Evolutionary conservation across 1,140 invertebrate genomes (phyloP), one percentile per base, ranked within the genome.

Genomic region (Tetragnatha versicolor): DNA sequence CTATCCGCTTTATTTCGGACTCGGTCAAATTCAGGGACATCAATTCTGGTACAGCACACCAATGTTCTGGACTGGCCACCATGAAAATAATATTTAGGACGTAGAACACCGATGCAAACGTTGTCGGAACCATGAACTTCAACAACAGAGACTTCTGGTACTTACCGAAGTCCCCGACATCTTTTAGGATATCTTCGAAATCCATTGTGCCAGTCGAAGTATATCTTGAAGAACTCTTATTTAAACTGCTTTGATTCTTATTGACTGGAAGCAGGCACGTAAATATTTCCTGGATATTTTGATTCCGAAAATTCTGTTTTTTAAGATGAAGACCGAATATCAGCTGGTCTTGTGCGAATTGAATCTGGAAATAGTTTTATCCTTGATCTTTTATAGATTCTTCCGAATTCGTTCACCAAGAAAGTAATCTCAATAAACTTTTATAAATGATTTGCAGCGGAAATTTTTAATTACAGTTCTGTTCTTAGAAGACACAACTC

Each of bases 141-240:
- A 75, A 29, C 3, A 82, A n/a, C 9, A 82, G 39, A 7, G 83
- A 85, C 42, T 88, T 86, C 83, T 90, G 90, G 82, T 87, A 90
- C 14, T 83, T 84, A 3, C 89, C 89, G 66, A 90, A 86, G 79
- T 90, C 89, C 2, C 90, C 90, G n/a, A 90, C 85, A 81, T 89
- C 86, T 33, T 85, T 85, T 12, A 90, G 83, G 63, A 89, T 84
- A 51, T 86, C 85, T 84, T 89, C 89, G 79, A 89, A 89, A 82
- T 89, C 86, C 88, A 90, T 90, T 14, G 27, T 80, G n/a, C 33
- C 2, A 31, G 7, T n/a, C n/a, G n/a, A n/a, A n/a, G n/a, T n/a
- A n/a, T n/a, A n/a, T n/a, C n/a, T n/a, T n/a, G n/a, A n/a, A n/a
- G n/a, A n/a, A n/a, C n/a, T n/a, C n/a, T n/a, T n/a, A n/a, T n/a